Evolutionary conservation across 2,113 vertebrate genomes (phyloP), one percentile per base, ranked within the genome.

Genomic region (Corythaixoides concolor): DNA sequence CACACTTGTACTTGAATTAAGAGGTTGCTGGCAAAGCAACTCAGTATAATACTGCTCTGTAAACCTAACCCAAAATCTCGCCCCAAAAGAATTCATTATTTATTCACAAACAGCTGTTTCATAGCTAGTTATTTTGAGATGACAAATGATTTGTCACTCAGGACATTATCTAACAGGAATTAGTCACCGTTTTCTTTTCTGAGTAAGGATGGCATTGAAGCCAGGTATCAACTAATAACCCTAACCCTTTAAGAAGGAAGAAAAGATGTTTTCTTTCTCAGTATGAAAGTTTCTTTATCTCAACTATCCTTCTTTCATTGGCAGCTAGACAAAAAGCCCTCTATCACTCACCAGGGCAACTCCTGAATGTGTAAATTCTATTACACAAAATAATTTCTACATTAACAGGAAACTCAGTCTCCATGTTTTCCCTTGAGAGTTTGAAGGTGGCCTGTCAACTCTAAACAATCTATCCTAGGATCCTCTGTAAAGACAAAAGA

Each of bases 51-150:
- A 49, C 19, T 32, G 88, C 69, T 91, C 80, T 89, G 94, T 73
- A 79, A 93, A 85, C 56, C 73, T 27, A 67, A 88, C 32, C 56
- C 47, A 72, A 56, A 93, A 56, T 56, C 92, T 95, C 3, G 5
- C 23, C 76, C 77, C 80, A 39, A 32, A 84, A 68, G 41, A 89
- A 72, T 74, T 86, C 23, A 53, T 89, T 93, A 85, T 78, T 85
- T 95, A 90, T 86, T 89, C 85, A 89, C 83, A 89, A 87, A 83
- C 95, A 95, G 84, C 73, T 79, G 73, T 74, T 95, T 83, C 47
- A 55, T 11, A 80, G 63, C 33, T 55, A 24, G 53, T 58, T 88
- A 86, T 74, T 89, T 84, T 86, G 64, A 64, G 75, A 81, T 64
- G 52, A 93, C 68, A 90, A 94, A 81, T 20, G 15, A 45, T 87